Conservation (phyloP, 2,113 vertebrate genomes). For the Cettia cetti region DNA sequence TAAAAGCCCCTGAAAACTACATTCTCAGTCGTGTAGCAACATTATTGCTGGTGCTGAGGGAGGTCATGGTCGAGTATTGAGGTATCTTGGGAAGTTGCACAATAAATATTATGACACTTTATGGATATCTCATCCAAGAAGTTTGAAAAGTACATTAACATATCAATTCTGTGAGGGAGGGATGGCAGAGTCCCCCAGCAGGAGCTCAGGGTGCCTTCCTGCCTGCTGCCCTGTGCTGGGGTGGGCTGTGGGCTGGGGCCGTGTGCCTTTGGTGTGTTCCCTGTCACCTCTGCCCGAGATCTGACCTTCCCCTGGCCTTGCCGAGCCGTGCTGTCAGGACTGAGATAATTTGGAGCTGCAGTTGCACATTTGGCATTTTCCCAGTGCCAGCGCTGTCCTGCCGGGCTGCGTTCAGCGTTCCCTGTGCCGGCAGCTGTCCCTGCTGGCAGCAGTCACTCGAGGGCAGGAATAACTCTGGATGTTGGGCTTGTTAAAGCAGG, state of each 20-base stretch:
- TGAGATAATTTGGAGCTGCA: background rate
- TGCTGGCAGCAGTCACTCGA: background rate
- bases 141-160: rapidly evolving
- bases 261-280: background rate
- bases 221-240: rapidly evolving
- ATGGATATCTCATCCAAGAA: background rate
- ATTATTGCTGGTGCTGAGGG: background rate
- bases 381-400: background rate
- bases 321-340: rapidly evolving
- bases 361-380: background rate
- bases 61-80: rapidly evolving
- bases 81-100: background rate
- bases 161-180: rapidly evolving
- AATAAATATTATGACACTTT: background rate
- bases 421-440: background rate
- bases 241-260: background rate
- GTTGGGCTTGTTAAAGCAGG: background rate
- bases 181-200: background rate
- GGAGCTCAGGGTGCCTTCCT: background rate
- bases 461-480: background rate
- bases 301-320: background rate
- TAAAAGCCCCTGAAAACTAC: background rate
- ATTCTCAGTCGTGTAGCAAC: background rate
- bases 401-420: background rate
- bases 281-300: rapidly evolving